Evolutionary conservation across 2,797 vertebrate genomes (phyloP), one percentile per base, ranked within the genome.

Genomic region (Typhlichthys eigenmanni): DNA sequence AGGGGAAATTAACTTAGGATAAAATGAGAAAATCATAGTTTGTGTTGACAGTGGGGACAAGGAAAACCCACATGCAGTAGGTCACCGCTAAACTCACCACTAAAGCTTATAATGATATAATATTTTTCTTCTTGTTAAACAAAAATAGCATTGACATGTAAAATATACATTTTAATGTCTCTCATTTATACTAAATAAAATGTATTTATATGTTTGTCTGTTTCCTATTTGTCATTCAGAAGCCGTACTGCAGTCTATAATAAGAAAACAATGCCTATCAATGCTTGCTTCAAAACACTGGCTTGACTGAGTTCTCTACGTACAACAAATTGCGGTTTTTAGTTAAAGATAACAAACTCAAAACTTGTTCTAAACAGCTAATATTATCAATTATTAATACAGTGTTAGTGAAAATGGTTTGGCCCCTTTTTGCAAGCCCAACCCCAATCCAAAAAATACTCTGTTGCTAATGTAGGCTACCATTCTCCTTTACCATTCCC

Each of bases 61-160:
- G 92, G 91, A 92, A 94, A 94, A 51, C 13, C 90, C 93, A 93
- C 93, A 94, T 90, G 94, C 91, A 92, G 90, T 90, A 91, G 86
- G 94, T 93, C 94, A 93, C 92, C 91, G 94, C 95, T 95, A 93
- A 88, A 96, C 93, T 91, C 94, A 95, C 92, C 91, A 93, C 94
- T 92, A 75, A 93, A 86, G 81, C 85, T 94, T 92, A 91, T 93
- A 66, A 93, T 95, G 94, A 95, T 95, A 95, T 93, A 96, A 82
- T 94, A 85, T 91, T 85, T 43, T 69, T 84, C 81, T 86, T 87
- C 90, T 82, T 88, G 88, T 90, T 93, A 93, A 96, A 96, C 93
- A 95, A 95, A 96, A 96, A 96, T 96, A 96, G 94, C 94, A 93
- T 98, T 91, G 94, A 95, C 95, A 96, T 97, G 95, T 96, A 98